Evolutionary conservation across 2,113 vertebrate species (phyloP).

Genomic region (Neolamprologus modestus): DNA sequence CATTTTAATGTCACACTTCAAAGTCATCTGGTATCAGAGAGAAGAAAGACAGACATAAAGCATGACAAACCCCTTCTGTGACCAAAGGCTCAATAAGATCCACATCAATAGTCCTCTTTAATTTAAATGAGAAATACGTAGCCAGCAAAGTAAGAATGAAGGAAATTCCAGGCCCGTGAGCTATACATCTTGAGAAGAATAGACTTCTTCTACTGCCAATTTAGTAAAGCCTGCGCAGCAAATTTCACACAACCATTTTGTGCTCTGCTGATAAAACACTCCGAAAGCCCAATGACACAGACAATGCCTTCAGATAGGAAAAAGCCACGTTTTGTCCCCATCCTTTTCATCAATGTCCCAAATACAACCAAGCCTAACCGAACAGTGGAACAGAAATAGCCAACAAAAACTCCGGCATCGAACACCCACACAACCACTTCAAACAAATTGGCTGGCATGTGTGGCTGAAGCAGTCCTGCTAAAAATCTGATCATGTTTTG

Average conservation of each 20-base stretch:
- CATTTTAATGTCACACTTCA: constrained; percentile 42
- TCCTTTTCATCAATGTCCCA: constrained; percentile 53
- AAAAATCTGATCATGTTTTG: background rate
- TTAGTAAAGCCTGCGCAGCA: constrained; percentile 55
- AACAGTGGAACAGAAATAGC: constrained; percentile 6
- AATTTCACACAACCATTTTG: constrained; percentile 64
- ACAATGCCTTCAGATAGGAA: constrained; percentile 56
- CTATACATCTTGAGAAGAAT: constrained; percentile 60
- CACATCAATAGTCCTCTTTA: constrained; percentile 47
- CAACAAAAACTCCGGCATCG: constrained; percentile 9
- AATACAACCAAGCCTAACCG: constrained; percentile 37
- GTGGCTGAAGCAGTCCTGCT: background rate
- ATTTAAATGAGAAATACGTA: constrained; percentile 52
- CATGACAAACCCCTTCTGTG: constrained; percentile 27
- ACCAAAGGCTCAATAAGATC: constrained; percentile 39
- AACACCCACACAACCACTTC: background rate
- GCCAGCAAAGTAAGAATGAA: constrained; percentile 26
- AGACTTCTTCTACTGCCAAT: constrained; percentile 36
- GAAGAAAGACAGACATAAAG: constrained; percentile 17
- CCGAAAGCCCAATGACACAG: constrained; percentile 54
- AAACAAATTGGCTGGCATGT: background rate
- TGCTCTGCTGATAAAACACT: constrained; percentile 62
- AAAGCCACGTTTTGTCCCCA: constrained; percentile 38
- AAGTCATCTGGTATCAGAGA: constrained; percentile 33
- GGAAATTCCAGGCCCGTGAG: constrained; percentile 44